phyloP scores from a whole-genome alignment of 1,140 invertebrate species.

The Triops longicaudatus region DNA sequence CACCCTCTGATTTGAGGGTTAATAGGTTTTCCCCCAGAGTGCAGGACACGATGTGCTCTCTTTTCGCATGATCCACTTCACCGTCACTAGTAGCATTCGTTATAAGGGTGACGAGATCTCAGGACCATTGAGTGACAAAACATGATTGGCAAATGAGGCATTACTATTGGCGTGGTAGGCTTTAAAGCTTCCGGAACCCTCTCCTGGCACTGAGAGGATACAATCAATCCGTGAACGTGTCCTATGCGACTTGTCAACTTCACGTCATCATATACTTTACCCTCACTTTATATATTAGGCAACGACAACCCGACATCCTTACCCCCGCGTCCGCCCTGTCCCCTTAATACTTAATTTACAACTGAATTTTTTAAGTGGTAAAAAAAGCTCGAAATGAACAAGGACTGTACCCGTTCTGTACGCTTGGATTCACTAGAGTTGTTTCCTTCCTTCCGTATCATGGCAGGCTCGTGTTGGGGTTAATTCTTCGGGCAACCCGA shows the following conservation, averaged over 20 bases:
- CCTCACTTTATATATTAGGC: background rate
- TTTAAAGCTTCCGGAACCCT: background rate
- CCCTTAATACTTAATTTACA: background rate
- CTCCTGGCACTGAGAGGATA: background rate
- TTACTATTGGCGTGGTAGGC: background rate
- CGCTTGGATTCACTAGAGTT: conserved; percentile 14
- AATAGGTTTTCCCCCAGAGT: background rate
- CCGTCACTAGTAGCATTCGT: background rate
- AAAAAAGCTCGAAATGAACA: background rate
- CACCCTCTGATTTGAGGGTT: background rate
- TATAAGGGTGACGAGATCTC: background rate
- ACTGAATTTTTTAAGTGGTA: background rate
- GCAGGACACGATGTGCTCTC: background rate
- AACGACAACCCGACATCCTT: background rate
- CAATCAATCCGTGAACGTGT: background rate
- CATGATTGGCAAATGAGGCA: background rate
- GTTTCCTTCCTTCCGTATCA: conserved; percentile 8
- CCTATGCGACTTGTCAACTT: background rate
- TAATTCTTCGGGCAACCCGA: conserved; percentile 1
- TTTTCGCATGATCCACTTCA: background rate
- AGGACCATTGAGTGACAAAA: background rate
- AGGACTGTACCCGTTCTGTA: background rate
- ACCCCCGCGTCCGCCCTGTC: background rate
- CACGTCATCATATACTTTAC: background rate
- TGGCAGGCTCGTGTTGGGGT: conserved; percentile 4